These are phyloP conservation scores for Leptinotarsa peninsularis DNA, from an alignment of 2,888 invertebrate genomes.

Conservation along the genomic window DNA sequence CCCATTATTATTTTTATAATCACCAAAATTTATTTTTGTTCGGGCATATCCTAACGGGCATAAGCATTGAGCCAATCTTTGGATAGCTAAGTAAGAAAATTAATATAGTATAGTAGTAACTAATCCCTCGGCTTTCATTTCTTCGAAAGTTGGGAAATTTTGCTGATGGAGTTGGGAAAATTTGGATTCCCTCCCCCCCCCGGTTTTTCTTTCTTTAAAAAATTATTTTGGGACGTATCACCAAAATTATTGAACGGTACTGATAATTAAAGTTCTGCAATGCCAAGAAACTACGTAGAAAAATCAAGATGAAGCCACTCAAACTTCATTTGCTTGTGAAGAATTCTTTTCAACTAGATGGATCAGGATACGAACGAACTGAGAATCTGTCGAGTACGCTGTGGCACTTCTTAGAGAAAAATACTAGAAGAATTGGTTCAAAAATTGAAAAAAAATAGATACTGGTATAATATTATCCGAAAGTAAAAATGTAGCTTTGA, in stretches of 20 bases:
- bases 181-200: too few species aligned
- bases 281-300: conserved; percentile 17
- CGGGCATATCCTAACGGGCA: too few species aligned
- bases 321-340: not conserved
- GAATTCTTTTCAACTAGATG: not conserved
- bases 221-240: not conserved
- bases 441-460: not conserved
- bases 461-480: not conserved
- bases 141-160: too few species aligned
- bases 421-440: not conserved
- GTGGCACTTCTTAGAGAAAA: not conserved
- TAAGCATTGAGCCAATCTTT: too few species aligned
- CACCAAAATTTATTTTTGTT: too few species aligned
- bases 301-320: not conserved
- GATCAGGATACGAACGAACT: not conserved
- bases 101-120: too few species aligned
- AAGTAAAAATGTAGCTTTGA: conserved; percentile 8
- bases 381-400: not conserved
- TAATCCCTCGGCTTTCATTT: too few species aligned
- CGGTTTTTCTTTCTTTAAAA: too few species aligned
- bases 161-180: too few species aligned
- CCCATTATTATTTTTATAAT: too few species aligned
- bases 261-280: not conserved
- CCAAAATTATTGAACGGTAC: not conserved
- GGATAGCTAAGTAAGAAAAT: too few species aligned